A percentile compares a stretch with the other conserved stretches of the same genome.
Evolutionary conservation across 1,140 invertebrate species (phyloP).

Genomic region (Ooceraea biroi): DNA sequence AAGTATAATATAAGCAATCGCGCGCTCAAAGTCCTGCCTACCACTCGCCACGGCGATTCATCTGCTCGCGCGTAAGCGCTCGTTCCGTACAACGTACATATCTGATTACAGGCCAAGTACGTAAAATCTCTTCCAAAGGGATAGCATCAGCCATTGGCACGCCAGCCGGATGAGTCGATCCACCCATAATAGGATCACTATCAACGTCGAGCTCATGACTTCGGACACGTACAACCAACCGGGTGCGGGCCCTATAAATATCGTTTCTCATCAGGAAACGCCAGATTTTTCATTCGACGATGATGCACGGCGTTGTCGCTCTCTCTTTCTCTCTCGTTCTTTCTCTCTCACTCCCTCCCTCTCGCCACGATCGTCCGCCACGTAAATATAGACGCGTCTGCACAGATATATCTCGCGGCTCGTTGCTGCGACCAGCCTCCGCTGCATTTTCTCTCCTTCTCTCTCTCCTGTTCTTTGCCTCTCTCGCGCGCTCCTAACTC

Average conservation of each 20-base stretch:
- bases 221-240: conserved; percentile 38
- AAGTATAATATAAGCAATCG: conserved; percentile 39
- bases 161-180: conserved; percentile 21
- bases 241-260: conserved; percentile 67
- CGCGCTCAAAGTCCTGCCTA: conserved; percentile 5
- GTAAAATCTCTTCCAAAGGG: conserved; percentile 49
- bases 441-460: conserved; percentile 28
- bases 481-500: not conserved
- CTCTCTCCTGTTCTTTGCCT: too few species aligned
- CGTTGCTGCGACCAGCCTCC: conserved; percentile 23
- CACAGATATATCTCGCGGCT: conserved; percentile 67
- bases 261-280: conserved; percentile 71
- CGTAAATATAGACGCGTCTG: conserved; percentile 72
- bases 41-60: conserved; percentile 41
- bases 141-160: conserved; percentile 50
- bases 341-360: conserved; percentile 7
- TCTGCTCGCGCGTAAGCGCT: not conserved
- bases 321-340: conserved; percentile 24
- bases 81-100: conserved; percentile 17
- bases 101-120: conserved; percentile 60
- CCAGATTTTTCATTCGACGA: conserved; percentile 71
- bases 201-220: conserved; percentile 54
- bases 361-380: conserved; percentile 60
- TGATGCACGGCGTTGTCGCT: conserved; percentile 60
- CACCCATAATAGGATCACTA: conserved; percentile 62